Base-by-base conservation (phyloP, 2,797 vertebrate genomes). In the Leontopithecus rosalia region DNA sequence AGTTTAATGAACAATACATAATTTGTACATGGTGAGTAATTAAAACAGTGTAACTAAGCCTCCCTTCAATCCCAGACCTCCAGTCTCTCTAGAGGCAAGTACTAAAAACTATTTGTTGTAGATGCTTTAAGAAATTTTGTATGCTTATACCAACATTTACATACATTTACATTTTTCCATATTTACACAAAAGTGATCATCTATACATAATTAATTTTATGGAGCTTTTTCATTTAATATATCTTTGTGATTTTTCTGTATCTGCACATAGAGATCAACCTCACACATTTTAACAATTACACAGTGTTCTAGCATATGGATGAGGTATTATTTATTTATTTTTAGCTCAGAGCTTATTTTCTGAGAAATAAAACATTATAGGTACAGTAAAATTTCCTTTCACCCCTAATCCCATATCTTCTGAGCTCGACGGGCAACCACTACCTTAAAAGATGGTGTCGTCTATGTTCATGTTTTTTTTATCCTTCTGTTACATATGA, bases 361-460 rank as follows among this genome's bases (percentile, higher is more conserved):
- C 39, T 90, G 87, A 95, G 55, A 77, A 96, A 95, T 92, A 50
- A 91, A 90, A 73, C 10, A 52, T 75, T 91, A 57, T 64, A 67
- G 9, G 8, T 90, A 92, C 1, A 75, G 7, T 30, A 52, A 94
- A 96, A 87, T 89, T 96, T 89, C 7, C 36, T 76, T 89, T 82
- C 39, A 8, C 79, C 36, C 43, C 43, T 26, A 96, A 14, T 9
- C 22, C 4, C 2, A 28, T 91, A 67, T 92, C 41, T 95, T 61
- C 80, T 50, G 41, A 81, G 28, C 36, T 7, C 9, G 39, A 82
- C 75, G 61, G 36, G 33, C 19, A 89, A 75, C 30, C 28, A 79
- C 12, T 76, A 22, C 57, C 6, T 19, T 83, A 67, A 85, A 82
- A 95, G 55, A 70, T 81, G 13, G 20, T 48, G 15, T 77, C 20